Conservation (phyloP, 2,113 vertebrate genomes). For the Agapornis roseicollis region DNA sequence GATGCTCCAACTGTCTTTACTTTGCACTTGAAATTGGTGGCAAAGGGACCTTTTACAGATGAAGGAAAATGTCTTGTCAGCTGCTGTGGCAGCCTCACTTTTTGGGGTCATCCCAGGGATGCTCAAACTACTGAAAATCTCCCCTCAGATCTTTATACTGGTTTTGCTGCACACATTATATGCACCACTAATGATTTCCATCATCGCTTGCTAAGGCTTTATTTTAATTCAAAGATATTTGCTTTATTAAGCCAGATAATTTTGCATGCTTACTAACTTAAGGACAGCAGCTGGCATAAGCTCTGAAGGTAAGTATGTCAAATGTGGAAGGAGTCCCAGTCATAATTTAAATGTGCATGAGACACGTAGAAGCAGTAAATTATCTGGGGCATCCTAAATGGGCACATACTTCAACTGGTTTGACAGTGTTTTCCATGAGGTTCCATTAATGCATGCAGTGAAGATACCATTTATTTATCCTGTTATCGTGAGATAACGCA, state of each 20-base stretch:
- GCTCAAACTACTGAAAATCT: neutral
- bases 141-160: neutral
- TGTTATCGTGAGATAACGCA: constrained; percentile 5
- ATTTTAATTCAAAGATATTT: neutral
- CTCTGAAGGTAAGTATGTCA: neutral
- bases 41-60: neutral
- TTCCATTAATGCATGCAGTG: neutral
- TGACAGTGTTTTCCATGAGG: constrained; percentile 8
- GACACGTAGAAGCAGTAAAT: neutral
- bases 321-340: neutral
- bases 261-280: neutral
- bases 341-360: neutral
- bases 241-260: neutral
- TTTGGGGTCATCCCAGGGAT: neutral
- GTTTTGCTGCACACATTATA: neutral
- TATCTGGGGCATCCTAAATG: constrained; percentile 6
- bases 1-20: neutral
- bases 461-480: constrained; percentile 11
- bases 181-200: neutral
- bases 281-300: constrained; percentile 1
- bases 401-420: neutral
- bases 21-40: neutral
- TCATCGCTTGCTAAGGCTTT: neutral
- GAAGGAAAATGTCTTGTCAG: neutral
- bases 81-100: neutral